Percentiles rank a stretch among this genome's conserved stretches.
Evolutionary conservation across 2,888 invertebrate species (phyloP).

Genomic region (Heliconius hortense): DNA sequence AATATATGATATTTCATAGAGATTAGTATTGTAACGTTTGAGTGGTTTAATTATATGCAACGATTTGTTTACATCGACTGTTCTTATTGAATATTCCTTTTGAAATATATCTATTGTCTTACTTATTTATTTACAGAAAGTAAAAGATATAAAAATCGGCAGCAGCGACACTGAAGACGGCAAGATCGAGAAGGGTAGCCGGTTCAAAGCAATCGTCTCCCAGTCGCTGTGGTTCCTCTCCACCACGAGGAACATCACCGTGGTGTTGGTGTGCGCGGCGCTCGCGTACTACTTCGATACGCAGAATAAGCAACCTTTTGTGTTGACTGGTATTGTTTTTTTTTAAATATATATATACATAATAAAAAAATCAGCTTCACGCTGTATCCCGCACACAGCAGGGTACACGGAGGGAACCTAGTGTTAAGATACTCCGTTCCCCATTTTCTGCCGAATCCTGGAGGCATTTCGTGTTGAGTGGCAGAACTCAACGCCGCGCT

Average conservation of each 20-base stretch:
- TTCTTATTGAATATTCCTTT: no score
- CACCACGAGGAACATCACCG: constrained; percentile 88
- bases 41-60: no score
- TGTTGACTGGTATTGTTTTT: constrained; percentile 80
- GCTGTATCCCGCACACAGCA: no score
- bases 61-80: no score
- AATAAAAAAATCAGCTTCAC: no score
- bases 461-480: no score
- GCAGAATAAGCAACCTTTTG: constrained; percentile 83
- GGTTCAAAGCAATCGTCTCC: constrained; percentile 66
- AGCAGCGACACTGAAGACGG: constrained; percentile 55
- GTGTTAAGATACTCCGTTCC: no score
- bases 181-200: constrained; percentile 38
- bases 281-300: constrained; percentile 85
- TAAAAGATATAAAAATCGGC: constrained; percentile 84
- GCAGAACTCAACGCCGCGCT: no score
- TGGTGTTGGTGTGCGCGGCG: constrained; percentile 86
- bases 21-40: no score
- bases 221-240: constrained; percentile 87
- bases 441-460: no score
- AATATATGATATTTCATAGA: no score
- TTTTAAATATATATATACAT: background rate
- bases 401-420: no score
- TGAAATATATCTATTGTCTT: background rate
- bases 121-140: constrained; percentile 82